Evolutionary conservation across 2,888 invertebrate species (phyloP), one percentile per base, ranked within the genome.

Genomic region (Alitta virens): DNA sequence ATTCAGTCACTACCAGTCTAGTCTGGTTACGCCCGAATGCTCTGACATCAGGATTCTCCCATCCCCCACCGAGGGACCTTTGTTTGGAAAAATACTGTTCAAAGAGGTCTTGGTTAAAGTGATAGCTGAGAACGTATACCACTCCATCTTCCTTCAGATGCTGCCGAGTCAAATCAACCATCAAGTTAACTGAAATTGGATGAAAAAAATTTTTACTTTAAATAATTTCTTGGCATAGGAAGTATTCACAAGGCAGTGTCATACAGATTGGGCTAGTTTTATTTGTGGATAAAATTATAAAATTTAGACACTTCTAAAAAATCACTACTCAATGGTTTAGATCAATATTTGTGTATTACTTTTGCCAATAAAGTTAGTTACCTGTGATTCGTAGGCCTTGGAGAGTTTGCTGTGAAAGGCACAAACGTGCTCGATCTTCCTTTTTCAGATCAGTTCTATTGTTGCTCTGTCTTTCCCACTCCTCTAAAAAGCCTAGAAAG

Each of bases 31-130:
- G 23, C 16, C 49, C 23, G 16, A 49, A 49, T 5, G n/a, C 18
- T 7, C 23, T 7, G 7, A 21, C 49, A 16, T n/a, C 23, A 21
- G 49, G 49, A 49, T 49, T 49, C 16, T 49, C 49, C n/a, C 23
- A 21, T 49, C 23, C 16, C n/a, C 49, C 49, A 9, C 49, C 49
- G 23, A n/a, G 49, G 16, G 7, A 3, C 7, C 49, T n/a, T 16
- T 49, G 49, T n/a, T 49, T 49, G n/a, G 49, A 49, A 16, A 49
- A 49, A 49, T 49, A 49, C 16, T 49, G 49, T 16, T 49, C 49
- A 5, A 49, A 49, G 16, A n/a, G 49, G 16, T 49, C 49, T 49
- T 49, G 49, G 16, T 49, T 49, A 7, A 49, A 21, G n/a, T 21
- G n/a, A 21, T 7, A 7, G 23, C 49, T 49, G 5, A 49, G 16